Percentiles rank a stretch among this genome's conserved stretches.
These are phyloP conservation scores for Luffia ferchaultella DNA, from an alignment of 2,888 invertebrate genomes.

Conservation along the genomic window DNA sequence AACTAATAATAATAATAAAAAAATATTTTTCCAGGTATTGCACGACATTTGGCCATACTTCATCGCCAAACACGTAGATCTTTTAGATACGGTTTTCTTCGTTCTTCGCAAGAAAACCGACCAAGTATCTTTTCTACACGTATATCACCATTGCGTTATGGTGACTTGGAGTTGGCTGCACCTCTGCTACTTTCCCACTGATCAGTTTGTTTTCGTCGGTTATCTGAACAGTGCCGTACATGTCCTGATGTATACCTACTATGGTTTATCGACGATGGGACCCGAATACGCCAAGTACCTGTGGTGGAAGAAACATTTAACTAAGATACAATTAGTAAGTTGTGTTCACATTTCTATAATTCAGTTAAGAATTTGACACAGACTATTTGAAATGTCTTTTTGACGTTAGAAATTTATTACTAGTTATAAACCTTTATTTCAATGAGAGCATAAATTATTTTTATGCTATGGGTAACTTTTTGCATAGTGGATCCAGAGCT, in stretches of 20 bases:
- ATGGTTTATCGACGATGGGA: constrained; percentile 78
- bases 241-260: constrained; percentile 84
- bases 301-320: constrained; percentile 91
- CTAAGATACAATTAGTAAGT: constrained; percentile 79
- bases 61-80: constrained; percentile 79
- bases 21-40: constrained; percentile 35
- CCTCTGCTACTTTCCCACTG: constrained; percentile 76
- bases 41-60: constrained; percentile 73
- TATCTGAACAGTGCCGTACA: constrained; percentile 80
- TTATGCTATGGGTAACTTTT: no score
- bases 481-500: no score
- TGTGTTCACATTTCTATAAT: no score
- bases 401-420: no score
- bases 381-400: no score
- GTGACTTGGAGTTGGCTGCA: constrained; percentile 83
- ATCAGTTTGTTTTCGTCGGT: constrained; percentile 78
- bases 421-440: no score
- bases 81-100: constrained; percentile 87
- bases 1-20: no score
- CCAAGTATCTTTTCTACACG: constrained; percentile 87
- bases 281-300: constrained; percentile 76
- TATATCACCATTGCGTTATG: constrained; percentile 86
- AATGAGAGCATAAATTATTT: no score
- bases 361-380: no score
- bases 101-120: constrained; percentile 80